Evolutionary conservation across 1,140 invertebrate genomes (phyloP).

Genomic region (Saxidomus purpurata): DNA sequence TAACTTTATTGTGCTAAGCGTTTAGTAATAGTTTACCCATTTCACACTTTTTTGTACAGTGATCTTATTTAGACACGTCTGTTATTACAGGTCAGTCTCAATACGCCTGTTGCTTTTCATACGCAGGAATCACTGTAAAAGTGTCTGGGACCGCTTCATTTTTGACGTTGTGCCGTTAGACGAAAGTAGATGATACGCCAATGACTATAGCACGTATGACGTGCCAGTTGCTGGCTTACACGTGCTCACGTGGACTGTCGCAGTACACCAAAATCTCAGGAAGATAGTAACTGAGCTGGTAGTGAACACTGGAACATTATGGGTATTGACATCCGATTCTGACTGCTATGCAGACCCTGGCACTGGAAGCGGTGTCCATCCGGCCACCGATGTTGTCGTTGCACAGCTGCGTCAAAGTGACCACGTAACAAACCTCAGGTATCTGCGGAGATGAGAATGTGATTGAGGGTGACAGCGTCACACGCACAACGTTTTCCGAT

Average conservation of each 20-base stretch:
- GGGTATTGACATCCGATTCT: not conserved
- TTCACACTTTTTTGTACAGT: no score
- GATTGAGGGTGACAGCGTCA: not conserved
- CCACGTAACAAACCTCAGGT: not conserved
- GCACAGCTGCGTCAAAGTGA: not conserved
- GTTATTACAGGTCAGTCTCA: not conserved
- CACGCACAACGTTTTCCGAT: not conserved
- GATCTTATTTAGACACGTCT: not conserved
- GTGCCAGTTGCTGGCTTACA: not conserved
- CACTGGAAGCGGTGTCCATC: not conserved
- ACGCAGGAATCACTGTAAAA: not conserved
- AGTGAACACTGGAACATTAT: not conserved
- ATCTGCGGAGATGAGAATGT: not conserved
- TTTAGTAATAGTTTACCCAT: no score
- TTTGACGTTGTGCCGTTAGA: not conserved
- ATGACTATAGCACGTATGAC: not conserved
- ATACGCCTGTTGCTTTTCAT: not conserved
- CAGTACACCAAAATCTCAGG: not conserved
- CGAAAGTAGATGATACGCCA: not conserved
- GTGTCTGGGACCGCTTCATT: not conserved
- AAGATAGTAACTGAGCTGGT: not conserved
- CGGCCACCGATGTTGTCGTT: not conserved
- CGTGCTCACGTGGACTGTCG: constrained; percentile 2
- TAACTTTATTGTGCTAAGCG: no score
- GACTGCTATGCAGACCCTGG: not conserved